phyloP scores from a whole-genome alignment of 2,888 invertebrate genomes.

The Hirtodrosophila histrioides region DNA sequence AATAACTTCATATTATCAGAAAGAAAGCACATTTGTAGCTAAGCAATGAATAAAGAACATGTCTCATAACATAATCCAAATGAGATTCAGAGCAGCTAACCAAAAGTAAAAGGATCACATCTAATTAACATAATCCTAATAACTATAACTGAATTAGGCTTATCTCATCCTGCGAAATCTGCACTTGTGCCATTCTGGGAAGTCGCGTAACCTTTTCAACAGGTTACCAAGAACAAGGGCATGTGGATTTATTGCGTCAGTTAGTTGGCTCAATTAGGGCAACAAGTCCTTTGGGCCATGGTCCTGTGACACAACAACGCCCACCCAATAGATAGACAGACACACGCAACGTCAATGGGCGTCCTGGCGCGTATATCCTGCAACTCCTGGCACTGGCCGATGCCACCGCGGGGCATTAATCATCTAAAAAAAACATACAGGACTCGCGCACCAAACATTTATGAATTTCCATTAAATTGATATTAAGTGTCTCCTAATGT shows the following conservation, averaged over 20 bases:
- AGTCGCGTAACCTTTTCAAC: conserved; percentile 19
- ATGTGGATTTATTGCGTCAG: conserved; percentile 29
- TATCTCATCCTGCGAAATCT: neutral
- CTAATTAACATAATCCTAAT: no score
- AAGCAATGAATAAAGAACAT: no score
- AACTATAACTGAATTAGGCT: no score
- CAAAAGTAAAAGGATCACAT: no score
- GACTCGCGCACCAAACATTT: conserved; percentile 27
- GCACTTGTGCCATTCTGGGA: neutral
- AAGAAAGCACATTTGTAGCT: no score
- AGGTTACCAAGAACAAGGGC: conserved; percentile 18
- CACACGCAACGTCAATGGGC: conserved; percentile 29
- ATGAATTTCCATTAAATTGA: conserved; percentile 70
- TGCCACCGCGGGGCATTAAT: conserved; percentile 44
- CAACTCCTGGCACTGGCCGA: conserved; percentile 3
- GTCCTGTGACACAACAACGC: neutral
- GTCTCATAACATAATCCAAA: no score
- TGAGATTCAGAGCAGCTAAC: no score
- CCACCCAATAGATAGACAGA: conserved; percentile 3
- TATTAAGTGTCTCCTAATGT: conserved; percentile 59
- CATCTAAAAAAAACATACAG: conserved; percentile 35
- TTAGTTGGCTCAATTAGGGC: conserved; percentile 37
- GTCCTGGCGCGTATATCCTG: conserved; percentile 19
- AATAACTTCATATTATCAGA: no score
- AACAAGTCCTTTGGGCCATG: conserved; percentile 29